Conservation (phyloP, 92 coral and sea anemone species). For the Pocillopora meandrina region DNA sequence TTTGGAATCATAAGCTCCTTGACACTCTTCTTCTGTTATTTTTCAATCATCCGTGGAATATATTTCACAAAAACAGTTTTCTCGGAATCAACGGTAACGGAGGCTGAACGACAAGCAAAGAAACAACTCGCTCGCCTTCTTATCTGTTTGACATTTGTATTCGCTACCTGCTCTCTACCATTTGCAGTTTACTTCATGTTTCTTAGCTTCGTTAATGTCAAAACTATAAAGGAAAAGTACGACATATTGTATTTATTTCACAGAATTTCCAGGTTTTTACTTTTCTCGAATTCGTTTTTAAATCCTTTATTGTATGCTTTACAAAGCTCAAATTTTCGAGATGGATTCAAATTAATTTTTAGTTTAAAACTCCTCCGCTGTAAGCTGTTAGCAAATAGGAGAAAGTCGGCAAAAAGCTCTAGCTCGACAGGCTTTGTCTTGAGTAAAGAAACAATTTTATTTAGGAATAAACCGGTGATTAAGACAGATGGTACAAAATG, state of each 20-base stretch:
- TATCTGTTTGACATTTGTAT: constrained; percentile 32
- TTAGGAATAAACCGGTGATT: neutral
- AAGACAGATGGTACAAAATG: neutral
- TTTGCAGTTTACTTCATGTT: constrained; percentile 43
- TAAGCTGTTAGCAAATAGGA: neutral
- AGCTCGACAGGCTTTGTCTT: neutral
- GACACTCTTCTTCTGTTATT: constrained; percentile 35
- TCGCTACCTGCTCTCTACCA: constrained; percentile 46
- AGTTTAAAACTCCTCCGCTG: neutral
- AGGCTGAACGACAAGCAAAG: constrained; percentile 33
- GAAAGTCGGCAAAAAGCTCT: neutral
- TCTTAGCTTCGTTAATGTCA: constrained; percentile 6
- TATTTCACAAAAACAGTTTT: constrained; percentile 43
- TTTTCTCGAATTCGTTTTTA: constrained; percentile 39
- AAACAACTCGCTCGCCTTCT: constrained; percentile 50
- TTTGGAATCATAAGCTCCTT: constrained; percentile 24
- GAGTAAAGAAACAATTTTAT: neutral
- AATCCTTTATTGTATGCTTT: constrained; percentile 58
- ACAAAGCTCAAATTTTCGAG: constrained; percentile 57
- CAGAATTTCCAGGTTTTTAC: constrained; percentile 32
- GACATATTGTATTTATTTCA: constrained; percentile 26
- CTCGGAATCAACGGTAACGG: constrained; percentile 23
- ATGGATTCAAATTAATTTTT: constrained; percentile 29
- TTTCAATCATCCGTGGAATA: constrained; percentile 48
- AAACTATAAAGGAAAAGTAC: constrained; percentile 11